phyloP scores from a whole-genome alignment of 2,113 vertebrate species.

The Meriones unguiculatus region DNA sequence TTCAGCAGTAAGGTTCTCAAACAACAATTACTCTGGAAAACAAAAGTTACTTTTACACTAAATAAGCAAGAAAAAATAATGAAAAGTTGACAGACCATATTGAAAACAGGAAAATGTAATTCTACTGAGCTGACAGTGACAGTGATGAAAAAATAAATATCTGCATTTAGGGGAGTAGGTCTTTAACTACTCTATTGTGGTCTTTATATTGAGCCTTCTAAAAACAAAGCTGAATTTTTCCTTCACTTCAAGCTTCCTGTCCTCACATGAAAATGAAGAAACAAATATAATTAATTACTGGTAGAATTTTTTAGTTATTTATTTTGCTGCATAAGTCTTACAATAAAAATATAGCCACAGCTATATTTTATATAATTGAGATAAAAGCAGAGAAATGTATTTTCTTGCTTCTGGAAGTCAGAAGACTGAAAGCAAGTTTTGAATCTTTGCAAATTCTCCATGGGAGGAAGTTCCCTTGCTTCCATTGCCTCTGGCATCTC shows the following conservation, averaged over 20 bases:
- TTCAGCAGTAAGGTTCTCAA: too few relatives aligned
- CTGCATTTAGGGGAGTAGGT: not conserved
- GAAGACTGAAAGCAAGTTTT: not conserved
- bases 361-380: not conserved
- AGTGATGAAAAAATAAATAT: not conserved
- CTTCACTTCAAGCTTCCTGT: not conserved
- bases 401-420: not conserved
- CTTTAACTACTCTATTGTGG: rapidly evolving
- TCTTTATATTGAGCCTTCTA: not conserved
- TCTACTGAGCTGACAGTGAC: not conserved
- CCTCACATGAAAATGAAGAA: not conserved
- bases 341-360: too few relatives aligned
- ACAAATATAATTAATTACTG: not conserved
- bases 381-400: not conserved
- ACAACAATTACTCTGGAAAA: too few relatives aligned
- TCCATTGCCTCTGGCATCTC: not conserved
- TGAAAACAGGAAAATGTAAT: not conserved
- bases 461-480: not conserved
- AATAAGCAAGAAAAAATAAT: not conserved
- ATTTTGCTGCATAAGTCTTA: not conserved
- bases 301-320: not conserved
- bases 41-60: not conserved
- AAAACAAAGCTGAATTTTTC: not conserved
- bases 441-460: not conserved
- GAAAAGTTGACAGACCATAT: not conserved